phyloP scores from a whole-genome alignment of 2,888 invertebrate species.

The Nomada fucata region DNA sequence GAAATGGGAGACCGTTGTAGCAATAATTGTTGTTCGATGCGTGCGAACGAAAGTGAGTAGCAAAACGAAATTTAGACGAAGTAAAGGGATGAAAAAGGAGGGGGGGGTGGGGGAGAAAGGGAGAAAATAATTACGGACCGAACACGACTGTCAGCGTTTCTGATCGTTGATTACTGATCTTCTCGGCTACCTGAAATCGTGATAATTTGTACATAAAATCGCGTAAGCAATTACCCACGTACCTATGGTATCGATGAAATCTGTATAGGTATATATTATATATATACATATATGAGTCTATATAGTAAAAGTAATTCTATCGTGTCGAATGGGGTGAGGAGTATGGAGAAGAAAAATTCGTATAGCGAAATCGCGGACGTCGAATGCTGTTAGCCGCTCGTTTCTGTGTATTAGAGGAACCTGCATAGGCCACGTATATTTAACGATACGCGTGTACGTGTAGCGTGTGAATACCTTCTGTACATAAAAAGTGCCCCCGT shows the following conservation, averaged over 20 bases:
- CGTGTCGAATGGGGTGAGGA: conserved; percentile 8
- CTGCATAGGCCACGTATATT: conserved; percentile 20
- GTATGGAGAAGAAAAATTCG: background rate
- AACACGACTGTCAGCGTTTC: conserved; percentile 30
- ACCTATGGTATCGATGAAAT: conserved; percentile 61
- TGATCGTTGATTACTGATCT: conserved; percentile 51
- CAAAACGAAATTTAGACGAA: background rate
- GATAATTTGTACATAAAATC: conserved; percentile 72
- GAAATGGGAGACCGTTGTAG: background rate
- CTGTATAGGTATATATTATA: conserved; percentile 58
- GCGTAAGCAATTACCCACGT: conserved; percentile 66
- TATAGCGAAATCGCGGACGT: conserved; percentile 23
- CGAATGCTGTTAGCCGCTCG: conserved; percentile 44
- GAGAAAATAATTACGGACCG: conserved; percentile 19
- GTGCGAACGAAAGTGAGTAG: background rate
- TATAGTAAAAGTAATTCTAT: conserved; percentile 24
- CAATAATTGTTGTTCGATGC: conserved; percentile 36
- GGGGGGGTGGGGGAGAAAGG: no score
- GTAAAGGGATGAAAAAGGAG: background rate
- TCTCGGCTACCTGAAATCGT: conserved; percentile 73
- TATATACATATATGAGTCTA: conserved; percentile 43
- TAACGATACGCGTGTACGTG: conserved; percentile 22
- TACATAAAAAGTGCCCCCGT: conserved; percentile 55
- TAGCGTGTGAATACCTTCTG: conserved; percentile 43
- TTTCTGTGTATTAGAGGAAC: conserved; percentile 13